Evolutionary conservation across 2,113 vertebrate genomes (phyloP).

Genomic region (Merops nubicus): DNA sequence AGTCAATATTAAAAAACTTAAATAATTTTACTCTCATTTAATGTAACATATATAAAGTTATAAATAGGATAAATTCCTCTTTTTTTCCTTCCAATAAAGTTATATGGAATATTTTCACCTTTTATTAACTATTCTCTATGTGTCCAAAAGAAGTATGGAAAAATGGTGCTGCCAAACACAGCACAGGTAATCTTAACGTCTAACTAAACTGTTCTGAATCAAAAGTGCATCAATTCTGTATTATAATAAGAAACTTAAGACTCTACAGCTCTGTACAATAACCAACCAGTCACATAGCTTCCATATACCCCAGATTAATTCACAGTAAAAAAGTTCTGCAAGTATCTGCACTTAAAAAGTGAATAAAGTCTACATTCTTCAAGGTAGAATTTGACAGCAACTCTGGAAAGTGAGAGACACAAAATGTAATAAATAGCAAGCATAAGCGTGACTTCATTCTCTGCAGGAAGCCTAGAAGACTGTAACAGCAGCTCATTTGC

Average conservation of each 20-base stretch:
- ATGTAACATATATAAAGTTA: neutral
- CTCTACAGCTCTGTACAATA: neutral
- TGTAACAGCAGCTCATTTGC: slow-evolving; percentile 20
- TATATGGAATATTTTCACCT: neutral
- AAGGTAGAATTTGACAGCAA: neutral
- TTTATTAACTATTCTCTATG: too few relatives aligned
- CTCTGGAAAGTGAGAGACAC: neutral
- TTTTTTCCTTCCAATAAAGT: neutral
- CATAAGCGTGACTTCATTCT: neutral
- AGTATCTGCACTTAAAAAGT: neutral
- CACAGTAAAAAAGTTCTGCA: neutral
- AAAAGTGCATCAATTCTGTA: neutral
- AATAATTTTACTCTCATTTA: too few relatives aligned
- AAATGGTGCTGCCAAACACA: neutral
- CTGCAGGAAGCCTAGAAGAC: neutral
- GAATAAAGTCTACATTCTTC: neutral
- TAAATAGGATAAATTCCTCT: neutral
- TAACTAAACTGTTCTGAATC: neutral
- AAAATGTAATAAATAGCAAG: neutral
- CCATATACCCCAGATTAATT: neutral
- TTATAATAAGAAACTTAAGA: neutral
- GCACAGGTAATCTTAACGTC: neutral
- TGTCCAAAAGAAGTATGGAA: neutral
- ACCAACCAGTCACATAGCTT: neutral
- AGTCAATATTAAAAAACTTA: too few relatives aligned